These are phyloP conservation scores for Adelphocoris suturalis DNA, from an alignment of 2,888 invertebrate species.

Conservation along the genomic window DNA sequence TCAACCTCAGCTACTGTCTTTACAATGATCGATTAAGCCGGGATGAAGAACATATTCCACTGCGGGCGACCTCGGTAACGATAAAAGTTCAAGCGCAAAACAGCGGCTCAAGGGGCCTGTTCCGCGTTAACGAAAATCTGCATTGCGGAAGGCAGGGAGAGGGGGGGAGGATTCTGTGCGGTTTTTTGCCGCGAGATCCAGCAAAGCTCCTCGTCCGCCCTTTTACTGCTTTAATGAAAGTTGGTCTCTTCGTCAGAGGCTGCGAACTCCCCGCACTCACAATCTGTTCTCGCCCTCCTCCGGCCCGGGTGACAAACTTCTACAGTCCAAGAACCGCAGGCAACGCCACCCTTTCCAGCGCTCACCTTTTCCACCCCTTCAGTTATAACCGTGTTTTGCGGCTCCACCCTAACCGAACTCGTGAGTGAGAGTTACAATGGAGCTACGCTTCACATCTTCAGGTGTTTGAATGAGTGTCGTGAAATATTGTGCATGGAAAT, in stretches of 20 bases:
- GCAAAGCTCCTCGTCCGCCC: background rate
- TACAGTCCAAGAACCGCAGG: background rate
- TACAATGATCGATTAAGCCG: too few species aligned
- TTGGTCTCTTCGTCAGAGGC: background rate
- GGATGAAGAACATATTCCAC: background rate
- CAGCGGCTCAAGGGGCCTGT: background rate
- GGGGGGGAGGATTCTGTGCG: background rate
- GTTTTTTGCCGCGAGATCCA: constrained; percentile 21
- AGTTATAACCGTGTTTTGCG: background rate
- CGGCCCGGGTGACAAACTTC: background rate
- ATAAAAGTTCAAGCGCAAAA: background rate
- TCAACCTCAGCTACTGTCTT: too few species aligned
- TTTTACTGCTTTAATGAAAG: constrained; percentile 24
- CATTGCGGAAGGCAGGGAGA: constrained; percentile 6
- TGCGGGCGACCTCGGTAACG: background rate
- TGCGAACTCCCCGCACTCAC: constrained; percentile 3
- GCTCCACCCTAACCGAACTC: background rate
- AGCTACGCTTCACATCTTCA: background rate
- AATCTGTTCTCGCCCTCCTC: background rate
- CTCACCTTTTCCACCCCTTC: background rate
- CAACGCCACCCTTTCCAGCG: background rate
- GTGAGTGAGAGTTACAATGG: background rate
- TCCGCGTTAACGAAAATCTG: constrained; percentile 28
- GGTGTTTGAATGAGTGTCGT: background rate
- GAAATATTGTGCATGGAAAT: too few species aligned